Evolutionary conservation across 2,797 vertebrate genomes (phyloP).

Genomic region (Chrosomus eos): DNA sequence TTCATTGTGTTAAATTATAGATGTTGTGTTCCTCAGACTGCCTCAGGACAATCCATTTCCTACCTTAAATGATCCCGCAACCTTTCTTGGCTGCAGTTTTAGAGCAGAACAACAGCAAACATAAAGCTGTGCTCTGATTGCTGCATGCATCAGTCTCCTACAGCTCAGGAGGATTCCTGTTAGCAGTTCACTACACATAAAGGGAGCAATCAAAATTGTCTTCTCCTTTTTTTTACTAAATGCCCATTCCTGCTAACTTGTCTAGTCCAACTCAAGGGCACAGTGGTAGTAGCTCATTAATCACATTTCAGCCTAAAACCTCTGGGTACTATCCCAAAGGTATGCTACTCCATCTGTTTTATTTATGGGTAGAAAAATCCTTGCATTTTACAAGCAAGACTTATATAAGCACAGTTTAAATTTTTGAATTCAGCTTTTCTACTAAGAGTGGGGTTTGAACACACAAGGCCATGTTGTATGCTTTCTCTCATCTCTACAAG

Average conservation of each 20-base stretch:
- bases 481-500: neutral
- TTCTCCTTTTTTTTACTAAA: neutral
- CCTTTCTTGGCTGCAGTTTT: constrained; percentile 32
- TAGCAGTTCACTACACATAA: neutral
- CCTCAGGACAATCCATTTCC: constrained; percentile 69
- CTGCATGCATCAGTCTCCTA: constrained; percentile 58
- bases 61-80: constrained; percentile 71
- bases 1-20: constrained; percentile 57
- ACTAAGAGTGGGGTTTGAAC: neutral
- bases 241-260: neutral
- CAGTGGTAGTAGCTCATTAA: neutral
- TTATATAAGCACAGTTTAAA: neutral
- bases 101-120: constrained; percentile 16
- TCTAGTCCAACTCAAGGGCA: constrained; percentile 22
- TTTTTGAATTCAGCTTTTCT: neutral
- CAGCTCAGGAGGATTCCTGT: constrained; percentile 35
- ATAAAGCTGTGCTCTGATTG: constrained; percentile 46
- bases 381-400: neutral
- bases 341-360: neutral
- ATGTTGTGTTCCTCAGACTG: constrained; percentile 57
- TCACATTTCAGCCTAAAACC: neutral
- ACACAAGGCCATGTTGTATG: no score
- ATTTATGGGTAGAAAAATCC: neutral
- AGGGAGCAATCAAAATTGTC: neutral
- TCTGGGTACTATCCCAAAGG: neutral